A percentile compares a stretch with the other conserved stretches of the same genome.
Evolutionary conservation across 2,797 vertebrate species (phyloP).

Genomic region (Pogonophryne albipinna): DNA sequence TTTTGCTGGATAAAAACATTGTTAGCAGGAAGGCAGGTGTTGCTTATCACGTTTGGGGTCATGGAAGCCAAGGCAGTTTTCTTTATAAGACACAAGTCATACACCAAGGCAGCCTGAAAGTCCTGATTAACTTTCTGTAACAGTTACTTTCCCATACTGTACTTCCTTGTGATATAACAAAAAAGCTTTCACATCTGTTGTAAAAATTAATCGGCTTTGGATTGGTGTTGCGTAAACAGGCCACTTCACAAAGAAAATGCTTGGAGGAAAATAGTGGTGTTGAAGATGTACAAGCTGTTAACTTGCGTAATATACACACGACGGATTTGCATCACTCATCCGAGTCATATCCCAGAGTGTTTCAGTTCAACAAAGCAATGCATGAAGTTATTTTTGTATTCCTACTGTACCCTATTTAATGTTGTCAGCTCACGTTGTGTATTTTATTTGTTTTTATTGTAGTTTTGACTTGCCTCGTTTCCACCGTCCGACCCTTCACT

Average conservation of each 20-base stretch:
- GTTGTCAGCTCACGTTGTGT: too few species aligned
- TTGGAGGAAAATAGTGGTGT: slow-evolving; percentile 2
- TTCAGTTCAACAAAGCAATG: too few species aligned
- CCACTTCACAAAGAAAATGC: neutral
- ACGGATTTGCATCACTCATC: too few species aligned
- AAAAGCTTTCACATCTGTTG: slow-evolving; percentile 9
- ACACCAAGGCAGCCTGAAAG: neutral
- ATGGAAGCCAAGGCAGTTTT: neutral
- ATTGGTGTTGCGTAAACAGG: neutral
- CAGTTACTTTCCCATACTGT: neutral
- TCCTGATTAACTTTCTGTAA: neutral
- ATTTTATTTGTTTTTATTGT: too few species aligned
- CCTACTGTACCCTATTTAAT: too few species aligned
- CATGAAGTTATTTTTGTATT: too few species aligned
- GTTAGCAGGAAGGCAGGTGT: slow-evolving; percentile 20
- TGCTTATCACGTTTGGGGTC: slow-evolving; percentile 30
- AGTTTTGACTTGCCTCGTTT: too few species aligned
- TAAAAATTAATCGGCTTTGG: neutral
- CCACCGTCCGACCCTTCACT: too few species aligned
- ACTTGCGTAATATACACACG: slow-evolving; percentile 4
- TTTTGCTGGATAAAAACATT: slow-evolving; percentile 24
- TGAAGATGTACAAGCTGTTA: neutral
- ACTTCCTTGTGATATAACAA: neutral
- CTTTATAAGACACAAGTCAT: slow-evolving; percentile 14
- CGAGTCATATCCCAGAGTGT: too few species aligned